phyloP scores from a whole-genome alignment of 2,888 invertebrate species.

The Ichneumoninae sp. region DNA sequence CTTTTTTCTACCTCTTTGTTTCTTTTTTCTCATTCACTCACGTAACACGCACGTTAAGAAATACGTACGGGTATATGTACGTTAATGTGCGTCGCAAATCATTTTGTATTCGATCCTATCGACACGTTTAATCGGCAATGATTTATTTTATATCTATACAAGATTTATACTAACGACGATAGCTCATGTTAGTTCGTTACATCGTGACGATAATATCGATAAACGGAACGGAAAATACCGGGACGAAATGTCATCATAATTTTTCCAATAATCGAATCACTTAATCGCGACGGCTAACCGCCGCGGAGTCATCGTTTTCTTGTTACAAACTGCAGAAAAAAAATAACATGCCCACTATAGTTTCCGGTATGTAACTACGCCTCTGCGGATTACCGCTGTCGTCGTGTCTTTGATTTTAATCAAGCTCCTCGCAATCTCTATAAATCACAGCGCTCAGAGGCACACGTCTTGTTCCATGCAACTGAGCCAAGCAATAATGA shows the following conservation, averaged over 20 bases:
- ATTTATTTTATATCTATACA: constrained; percentile 49
- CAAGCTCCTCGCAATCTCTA: constrained; percentile 29
- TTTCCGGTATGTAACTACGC: constrained; percentile 37
- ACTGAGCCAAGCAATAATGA: neutral
- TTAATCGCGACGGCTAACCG: constrained; percentile 42
- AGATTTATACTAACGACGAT: constrained; percentile 66
- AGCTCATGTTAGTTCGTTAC: constrained; percentile 44
- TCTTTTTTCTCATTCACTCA: neutral
- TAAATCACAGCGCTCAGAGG: constrained; percentile 39
- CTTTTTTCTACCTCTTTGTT: constrained; percentile 16
- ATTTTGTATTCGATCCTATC: constrained; percentile 61
- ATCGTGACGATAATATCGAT: constrained; percentile 57
- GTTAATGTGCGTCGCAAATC: constrained; percentile 52
- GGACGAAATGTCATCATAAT: constrained; percentile 63
- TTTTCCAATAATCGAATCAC: constrained; percentile 65
- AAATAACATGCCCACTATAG: constrained; percentile 18
- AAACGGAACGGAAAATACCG: constrained; percentile 57
- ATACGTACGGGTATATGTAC: constrained; percentile 2
- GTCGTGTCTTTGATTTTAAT: constrained; percentile 61
- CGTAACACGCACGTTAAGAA: neutral
- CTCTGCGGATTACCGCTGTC: constrained; percentile 25
- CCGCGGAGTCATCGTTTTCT: constrained; percentile 42
- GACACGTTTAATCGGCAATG: constrained; percentile 59
- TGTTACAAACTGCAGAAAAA: neutral
- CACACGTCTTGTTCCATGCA: constrained; percentile 18